Percentiles rank a stretch among this genome's conserved stretches.
Evolutionary conservation across 2,113 vertebrate genomes (phyloP).

Genomic region (Ammodramus savannarum): DNA sequence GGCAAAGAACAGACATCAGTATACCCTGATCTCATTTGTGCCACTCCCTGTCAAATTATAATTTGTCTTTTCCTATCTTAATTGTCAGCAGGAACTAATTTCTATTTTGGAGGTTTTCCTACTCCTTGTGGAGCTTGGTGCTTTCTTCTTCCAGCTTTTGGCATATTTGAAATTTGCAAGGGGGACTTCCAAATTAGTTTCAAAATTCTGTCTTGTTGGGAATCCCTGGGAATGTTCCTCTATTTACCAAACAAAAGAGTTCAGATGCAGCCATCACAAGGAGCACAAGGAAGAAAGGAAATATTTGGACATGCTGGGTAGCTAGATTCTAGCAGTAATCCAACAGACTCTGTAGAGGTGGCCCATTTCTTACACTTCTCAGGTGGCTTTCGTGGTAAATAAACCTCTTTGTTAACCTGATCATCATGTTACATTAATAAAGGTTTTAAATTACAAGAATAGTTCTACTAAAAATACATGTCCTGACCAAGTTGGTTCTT

Average conservation of each 20-base stretch:
- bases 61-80: neutral
- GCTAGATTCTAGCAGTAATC: neutral
- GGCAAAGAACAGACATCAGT: neutral
- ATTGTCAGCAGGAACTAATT: constrained; percentile 7
- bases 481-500: neutral
- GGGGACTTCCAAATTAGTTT: neutral
- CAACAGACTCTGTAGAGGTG: rapidly evolving
- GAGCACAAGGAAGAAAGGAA: neutral
- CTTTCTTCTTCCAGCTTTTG: neutral
- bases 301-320: neutral
- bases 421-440: neutral
- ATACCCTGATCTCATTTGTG: constrained; percentile 17
- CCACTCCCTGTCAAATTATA: constrained; percentile 4
- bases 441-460: neutral
- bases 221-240: neutral
- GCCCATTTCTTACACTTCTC: neutral
- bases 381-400: neutral
- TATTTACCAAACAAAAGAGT: neutral
- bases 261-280: neutral
- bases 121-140: neutral
- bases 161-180: neutral
- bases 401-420: neutral
- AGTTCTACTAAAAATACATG: neutral
- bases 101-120: neutral
- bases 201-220: neutral